phyloP scores from a whole-genome alignment of 2,888 invertebrate genomes.

The Agrochola macilenta region DNA sequence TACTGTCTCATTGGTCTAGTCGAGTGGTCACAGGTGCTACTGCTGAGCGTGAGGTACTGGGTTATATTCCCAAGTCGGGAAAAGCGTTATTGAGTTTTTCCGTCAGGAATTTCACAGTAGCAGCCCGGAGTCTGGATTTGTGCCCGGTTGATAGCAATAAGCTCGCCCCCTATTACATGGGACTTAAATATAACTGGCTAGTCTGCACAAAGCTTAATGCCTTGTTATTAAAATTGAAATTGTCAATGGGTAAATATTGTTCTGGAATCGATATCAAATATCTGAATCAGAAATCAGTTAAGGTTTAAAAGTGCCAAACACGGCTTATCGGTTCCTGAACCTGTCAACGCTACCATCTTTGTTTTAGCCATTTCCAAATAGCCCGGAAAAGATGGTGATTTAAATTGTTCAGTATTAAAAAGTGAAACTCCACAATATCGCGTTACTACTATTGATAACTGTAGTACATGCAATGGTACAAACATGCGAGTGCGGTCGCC shows the following conservation, averaged over 20 bases:
- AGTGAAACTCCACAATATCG: constrained; percentile 48
- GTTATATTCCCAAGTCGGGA: too few species aligned
- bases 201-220: too few species aligned
- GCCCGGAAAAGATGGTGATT: not conserved
- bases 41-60: too few species aligned
- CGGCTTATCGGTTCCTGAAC: not conserved
- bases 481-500: constrained; percentile 25
- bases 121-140: too few species aligned
- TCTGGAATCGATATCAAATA: not conserved
- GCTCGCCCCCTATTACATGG: too few species aligned
- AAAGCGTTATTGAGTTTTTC: too few species aligned
- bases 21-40: too few species aligned
- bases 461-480: constrained; percentile 45
- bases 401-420: constrained; percentile 31
- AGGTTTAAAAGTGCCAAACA: not conserved
- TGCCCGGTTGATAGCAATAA: too few species aligned
- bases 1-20: too few species aligned
- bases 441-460: constrained; percentile 36
- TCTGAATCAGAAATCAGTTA: not conserved
- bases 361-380: not conserved
- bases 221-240: too few species aligned
- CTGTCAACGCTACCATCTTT: not conserved
- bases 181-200: too few species aligned
- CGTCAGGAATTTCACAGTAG: too few species aligned
- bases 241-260: not conserved